These are phyloP conservation scores for Eublepharis macularius DNA, from an alignment of 2,113 vertebrate species.

Conservation along the genomic window DNA sequence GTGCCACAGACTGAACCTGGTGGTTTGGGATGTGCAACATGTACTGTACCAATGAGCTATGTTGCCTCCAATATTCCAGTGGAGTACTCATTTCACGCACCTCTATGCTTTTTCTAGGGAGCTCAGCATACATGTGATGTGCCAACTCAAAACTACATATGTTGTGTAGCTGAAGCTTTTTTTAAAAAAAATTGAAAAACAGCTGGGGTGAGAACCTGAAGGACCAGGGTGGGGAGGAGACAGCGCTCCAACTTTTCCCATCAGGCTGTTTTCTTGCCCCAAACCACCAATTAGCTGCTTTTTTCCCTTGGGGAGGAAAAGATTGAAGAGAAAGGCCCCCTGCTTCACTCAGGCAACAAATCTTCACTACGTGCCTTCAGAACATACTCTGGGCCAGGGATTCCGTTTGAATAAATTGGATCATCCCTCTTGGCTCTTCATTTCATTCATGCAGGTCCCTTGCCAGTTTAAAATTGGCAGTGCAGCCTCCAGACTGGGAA, in stretches of 20 bases:
- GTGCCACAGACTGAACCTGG: too few species aligned
- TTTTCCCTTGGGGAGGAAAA: background rate
- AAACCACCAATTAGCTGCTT: background rate
- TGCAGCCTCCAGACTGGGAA: background rate
- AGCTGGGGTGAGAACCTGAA: background rate
- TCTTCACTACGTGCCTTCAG: background rate
- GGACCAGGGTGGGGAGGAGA: background rate
- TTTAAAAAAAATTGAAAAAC: too few species aligned
- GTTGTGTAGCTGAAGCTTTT: too few species aligned
- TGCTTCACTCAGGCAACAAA: too few species aligned
- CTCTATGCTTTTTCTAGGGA: too few species aligned
- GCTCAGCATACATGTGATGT: too few species aligned
- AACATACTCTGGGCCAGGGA: background rate
- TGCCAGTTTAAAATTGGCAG: background rate
- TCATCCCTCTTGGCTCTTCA: background rate
- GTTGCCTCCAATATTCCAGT: too few species aligned
- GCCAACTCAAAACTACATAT: too few species aligned
- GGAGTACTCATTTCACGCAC: too few species aligned
- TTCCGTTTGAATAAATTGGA: background rate
- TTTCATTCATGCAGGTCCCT: background rate
- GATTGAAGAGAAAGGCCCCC: background rate
- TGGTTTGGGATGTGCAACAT: too few species aligned
- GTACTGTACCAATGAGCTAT: too few species aligned
- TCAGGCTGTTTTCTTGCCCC: background rate
- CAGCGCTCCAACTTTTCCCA: background rate